phyloP scores from a whole-genome alignment of 2,797 vertebrate genomes.

The Clarias fuscus region DNA sequence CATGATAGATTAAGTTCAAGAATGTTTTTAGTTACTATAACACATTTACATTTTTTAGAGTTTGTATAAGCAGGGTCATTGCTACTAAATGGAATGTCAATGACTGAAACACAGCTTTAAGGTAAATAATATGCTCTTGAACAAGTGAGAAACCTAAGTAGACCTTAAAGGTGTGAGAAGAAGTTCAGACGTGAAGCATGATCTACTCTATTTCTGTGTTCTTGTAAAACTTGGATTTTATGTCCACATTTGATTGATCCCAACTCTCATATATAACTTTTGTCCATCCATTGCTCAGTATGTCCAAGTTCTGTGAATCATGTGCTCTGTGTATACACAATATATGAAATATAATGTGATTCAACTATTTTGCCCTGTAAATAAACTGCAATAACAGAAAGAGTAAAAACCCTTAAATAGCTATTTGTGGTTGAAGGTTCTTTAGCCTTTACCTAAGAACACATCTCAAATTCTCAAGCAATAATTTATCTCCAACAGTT shows the following conservation, averaged over 20 bases:
- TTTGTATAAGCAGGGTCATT: not conserved
- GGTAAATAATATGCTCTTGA: not conserved
- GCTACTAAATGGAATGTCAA: not conserved
- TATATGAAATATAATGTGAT: not conserved
- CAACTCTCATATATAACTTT: not conserved
- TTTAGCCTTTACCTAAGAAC: not conserved
- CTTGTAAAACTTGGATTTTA: conserved; percentile 2
- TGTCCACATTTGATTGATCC: not conserved
- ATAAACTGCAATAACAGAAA: not conserved
- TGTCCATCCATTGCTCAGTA: not conserved
- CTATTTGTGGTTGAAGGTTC: not conserved
- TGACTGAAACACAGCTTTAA: not conserved
- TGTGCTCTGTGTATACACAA: not conserved
- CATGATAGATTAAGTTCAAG: not conserved
- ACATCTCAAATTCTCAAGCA: not conserved
- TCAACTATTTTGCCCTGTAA: not conserved
- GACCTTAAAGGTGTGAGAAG: not conserved
- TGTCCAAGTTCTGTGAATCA: not conserved
- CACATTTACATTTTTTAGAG: not conserved
- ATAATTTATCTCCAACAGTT: not conserved
- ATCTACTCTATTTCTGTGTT: not conserved
- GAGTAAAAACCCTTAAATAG: not conserved
- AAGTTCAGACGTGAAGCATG: not conserved
- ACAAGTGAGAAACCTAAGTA: not conserved
- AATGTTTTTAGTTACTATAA: not conserved